A percentile compares a stretch with the other conserved stretches of the same genome.
phyloP scores from a whole-genome alignment of 2,888 invertebrate genomes.

The Drosophila meridiana region DNA sequence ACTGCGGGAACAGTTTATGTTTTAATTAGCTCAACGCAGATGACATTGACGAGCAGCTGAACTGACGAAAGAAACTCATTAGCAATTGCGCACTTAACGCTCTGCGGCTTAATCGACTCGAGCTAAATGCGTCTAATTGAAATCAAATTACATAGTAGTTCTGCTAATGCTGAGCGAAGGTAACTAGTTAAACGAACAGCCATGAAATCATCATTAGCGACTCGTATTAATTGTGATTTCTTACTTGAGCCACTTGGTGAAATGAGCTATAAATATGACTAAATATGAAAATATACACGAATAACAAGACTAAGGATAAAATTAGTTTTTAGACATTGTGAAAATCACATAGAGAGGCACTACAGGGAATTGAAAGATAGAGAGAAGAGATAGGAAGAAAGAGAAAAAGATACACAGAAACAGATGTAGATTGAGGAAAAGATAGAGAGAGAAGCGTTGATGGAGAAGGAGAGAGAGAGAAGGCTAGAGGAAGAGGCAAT shows the following conservation, averaged over 20 bases:
- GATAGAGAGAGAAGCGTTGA: not conserved
- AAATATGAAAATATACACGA: no score
- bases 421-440: no score
- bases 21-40: slow-evolving; percentile 58
- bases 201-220: not conserved
- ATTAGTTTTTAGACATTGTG: not conserved
- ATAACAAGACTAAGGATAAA: no score
- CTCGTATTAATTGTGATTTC: not conserved
- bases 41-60: slow-evolving; percentile 34
- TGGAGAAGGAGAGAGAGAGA: not conserved
- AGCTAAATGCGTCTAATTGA: slow-evolving; percentile 54
- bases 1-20: slow-evolving; percentile 52
- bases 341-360: not conserved
- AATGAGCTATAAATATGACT: not conserved
- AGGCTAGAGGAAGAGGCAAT: not conserved
- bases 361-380: not conserved
- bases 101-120: slow-evolving; percentile 35
- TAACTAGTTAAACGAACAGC: not conserved
- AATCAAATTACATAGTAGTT: slow-evolving; percentile 41
- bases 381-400: not conserved
- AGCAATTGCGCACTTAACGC: slow-evolving; percentile 20
- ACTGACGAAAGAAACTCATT: slow-evolving; percentile 21
- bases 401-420: not conserved
- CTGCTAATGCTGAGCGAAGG: not conserved
- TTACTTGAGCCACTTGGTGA: not conserved